Conservation (phyloP, 1,140 invertebrate genomes). For the Cydia pomonella region DNA sequence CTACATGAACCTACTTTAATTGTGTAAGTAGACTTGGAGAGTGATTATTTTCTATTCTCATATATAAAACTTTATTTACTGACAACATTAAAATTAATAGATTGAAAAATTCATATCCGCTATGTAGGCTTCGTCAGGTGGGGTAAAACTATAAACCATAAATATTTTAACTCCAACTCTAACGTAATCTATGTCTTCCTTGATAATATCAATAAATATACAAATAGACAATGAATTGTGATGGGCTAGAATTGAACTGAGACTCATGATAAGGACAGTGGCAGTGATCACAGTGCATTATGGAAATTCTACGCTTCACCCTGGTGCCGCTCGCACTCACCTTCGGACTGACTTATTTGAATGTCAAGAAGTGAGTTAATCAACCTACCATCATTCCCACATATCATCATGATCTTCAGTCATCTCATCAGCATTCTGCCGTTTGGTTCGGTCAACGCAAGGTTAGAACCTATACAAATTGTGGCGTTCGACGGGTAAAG, state of each 20-base stretch:
- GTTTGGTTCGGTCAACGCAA: neutral
- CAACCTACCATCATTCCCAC: neutral
- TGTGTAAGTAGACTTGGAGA: no score
- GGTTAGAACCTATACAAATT: no score
- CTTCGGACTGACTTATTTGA: slow-evolving; percentile 66
- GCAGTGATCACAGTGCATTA: slow-evolving; percentile 37
- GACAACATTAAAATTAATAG: no score
- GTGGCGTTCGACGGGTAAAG: no score
- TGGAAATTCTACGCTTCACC: slow-evolving; percentile 61
- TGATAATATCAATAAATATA: slow-evolving; percentile 2
- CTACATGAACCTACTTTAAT: no score
- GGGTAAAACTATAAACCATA: no score
- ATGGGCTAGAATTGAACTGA: slow-evolving; percentile 32
- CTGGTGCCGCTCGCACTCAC: slow-evolving; percentile 64
- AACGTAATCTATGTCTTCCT: slow-evolving; percentile 30
- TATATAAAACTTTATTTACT: no score
- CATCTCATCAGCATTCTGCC: neutral
- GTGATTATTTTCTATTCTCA: no score
- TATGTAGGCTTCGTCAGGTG: no score
- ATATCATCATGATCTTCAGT: slow-evolving; percentile 16
- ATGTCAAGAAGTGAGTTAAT: slow-evolving; percentile 71
- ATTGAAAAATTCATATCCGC: no score
- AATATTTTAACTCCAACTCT: neutral
- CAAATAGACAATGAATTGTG: neutral
- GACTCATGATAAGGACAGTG: slow-evolving; percentile 26